These are phyloP conservation scores for Leptinotarsa lineolata DNA, from an alignment of 1,140 invertebrate species.

Conservation along the genomic window DNA sequence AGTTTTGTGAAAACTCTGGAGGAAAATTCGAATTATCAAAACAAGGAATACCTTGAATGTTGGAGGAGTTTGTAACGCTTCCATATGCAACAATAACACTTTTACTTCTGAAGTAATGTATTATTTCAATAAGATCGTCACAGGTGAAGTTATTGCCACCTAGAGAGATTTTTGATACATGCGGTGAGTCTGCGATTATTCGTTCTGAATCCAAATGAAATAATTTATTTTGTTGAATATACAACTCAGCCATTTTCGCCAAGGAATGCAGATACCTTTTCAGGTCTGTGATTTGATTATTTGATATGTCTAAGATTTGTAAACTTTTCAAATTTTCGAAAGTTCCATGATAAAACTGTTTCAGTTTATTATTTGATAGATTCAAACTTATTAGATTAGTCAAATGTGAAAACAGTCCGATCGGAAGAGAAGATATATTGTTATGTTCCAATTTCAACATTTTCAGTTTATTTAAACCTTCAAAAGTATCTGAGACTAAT, in stretches of 20 bases:
- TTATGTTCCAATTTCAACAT: background rate
- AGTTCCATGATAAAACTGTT: background rate
- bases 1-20: background rate
- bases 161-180: background rate
- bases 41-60: background rate
- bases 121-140: slow-evolving; percentile 1
- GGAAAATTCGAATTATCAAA: background rate
- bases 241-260: background rate
- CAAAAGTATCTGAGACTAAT: background rate
- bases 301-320: slow-evolving; percentile 9
- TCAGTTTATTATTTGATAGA: background rate
- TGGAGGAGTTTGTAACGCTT: background rate
- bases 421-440: slow-evolving; percentile 1
- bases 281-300: background rate
- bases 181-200: slow-evolving; percentile 1
- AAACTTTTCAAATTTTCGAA: background rate
- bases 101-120: background rate
- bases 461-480: background rate
- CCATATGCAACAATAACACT: background rate
- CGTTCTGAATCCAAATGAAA: background rate
- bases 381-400: background rate
- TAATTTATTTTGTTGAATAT: slow-evolving; percentile 3
- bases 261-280: background rate
- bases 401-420: background rate
- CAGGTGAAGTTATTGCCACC: background rate